Evolutionary conservation across 2,113 vertebrate species (phyloP).

Genomic region (Neolamprologus longior): DNA sequence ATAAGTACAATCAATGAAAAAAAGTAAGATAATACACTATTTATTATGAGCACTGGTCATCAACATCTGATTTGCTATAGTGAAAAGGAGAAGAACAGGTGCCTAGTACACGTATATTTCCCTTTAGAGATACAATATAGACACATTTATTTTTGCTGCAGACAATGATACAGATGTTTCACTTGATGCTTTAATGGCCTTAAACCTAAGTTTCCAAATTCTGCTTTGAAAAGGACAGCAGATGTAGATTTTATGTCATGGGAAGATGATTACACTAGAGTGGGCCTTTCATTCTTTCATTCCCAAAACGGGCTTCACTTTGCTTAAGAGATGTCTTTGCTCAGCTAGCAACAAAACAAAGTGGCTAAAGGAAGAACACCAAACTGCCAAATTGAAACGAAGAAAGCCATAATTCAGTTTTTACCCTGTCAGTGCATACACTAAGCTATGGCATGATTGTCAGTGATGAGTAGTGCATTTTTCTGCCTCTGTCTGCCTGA

Average conservation of each 20-base stretch:
- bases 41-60: not conserved
- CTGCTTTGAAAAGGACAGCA: not conserved
- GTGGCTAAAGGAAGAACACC: conserved; percentile 7
- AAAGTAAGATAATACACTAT: too few species aligned
- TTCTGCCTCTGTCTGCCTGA: conserved; percentile 43
- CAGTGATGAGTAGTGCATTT: conserved; percentile 51
- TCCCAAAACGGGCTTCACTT: conserved; percentile 16
- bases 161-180: not conserved
- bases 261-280: conserved; percentile 37
- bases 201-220: not conserved
- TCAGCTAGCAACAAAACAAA: conserved; percentile 45
- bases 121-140: not conserved
- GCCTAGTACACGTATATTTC: not conserved
- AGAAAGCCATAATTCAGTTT: conserved; percentile 64
- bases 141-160: not conserved
- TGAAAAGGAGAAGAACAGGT: not conserved
- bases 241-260: conserved; percentile 22
- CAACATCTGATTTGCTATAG: not conserved
- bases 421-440: conserved; percentile 55
- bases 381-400: conserved; percentile 51
- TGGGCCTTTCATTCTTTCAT: conserved; percentile 29
- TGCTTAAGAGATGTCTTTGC: conserved; percentile 41
- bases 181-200: conserved; percentile 3
- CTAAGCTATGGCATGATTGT: conserved; percentile 60
- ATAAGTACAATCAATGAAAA: too few species aligned